A percentile compares a stretch with the other conserved stretches of the same genome.
Conservation (phyloP, 2,113 vertebrate genomes). For the Bettongia penicillata region DNA sequence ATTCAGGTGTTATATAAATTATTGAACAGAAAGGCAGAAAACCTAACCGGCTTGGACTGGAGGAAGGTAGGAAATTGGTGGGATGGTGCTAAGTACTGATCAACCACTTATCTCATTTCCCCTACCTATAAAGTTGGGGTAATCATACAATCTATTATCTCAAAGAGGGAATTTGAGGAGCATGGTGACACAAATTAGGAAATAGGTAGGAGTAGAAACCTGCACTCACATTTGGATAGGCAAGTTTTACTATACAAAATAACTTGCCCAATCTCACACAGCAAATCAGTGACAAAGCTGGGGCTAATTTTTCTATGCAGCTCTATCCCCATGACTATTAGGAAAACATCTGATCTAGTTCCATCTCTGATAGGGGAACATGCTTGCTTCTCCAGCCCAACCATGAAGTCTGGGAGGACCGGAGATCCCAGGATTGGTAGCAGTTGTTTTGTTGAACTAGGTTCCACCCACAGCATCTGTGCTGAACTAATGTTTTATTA, state of each 20-base stretch:
- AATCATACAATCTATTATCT: background rate
- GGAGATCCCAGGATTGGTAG: background rate
- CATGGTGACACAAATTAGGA: background rate
- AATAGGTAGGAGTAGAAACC: background rate
- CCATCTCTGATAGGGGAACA: constrained; percentile 18
- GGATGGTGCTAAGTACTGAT: background rate
- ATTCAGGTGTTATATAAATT: background rate
- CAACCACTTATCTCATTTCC: background rate
- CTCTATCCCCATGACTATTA: background rate
- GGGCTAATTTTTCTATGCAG: constrained; percentile 16
- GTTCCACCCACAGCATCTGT: constrained; percentile 13
- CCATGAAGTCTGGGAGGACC: background rate
- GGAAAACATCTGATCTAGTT: constrained; percentile 15
- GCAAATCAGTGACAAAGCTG: background rate
- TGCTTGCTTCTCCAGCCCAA: constrained; percentile 25
- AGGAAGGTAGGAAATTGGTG: too few species aligned
- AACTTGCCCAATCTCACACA: background rate
- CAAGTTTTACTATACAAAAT: constrained; percentile 26
- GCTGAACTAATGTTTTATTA: background rate
- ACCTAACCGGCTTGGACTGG: background rate
- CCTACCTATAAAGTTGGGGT: background rate
- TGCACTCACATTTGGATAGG: constrained; percentile 13
- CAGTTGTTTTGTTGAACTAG: constrained; percentile 12
- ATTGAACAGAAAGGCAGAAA: background rate
- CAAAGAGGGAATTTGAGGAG: background rate